Evolutionary conservation across 2,888 invertebrate species (phyloP), one percentile per base, ranked within the genome.

Genomic region (Hecatera dysodea): DNA sequence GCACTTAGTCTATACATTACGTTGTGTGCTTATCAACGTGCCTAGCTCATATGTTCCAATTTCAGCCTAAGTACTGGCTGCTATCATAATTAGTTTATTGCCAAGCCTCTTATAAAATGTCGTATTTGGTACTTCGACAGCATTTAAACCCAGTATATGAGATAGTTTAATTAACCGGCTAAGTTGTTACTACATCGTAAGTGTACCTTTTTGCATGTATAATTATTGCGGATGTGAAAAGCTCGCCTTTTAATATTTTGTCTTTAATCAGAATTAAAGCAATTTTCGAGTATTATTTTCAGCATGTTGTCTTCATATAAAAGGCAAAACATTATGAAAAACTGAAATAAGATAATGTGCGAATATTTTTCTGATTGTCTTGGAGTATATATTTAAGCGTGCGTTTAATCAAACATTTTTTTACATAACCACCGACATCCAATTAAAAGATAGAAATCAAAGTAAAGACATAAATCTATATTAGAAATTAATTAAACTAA

Each of bases 1-100:
- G 11, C 27, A 56, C 67, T 67, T 52, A 11, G 33, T 29, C 19
- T 55, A 63, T 67, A 67, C 50, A 44, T 77, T 60, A 67, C 60
- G 46, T 59, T 48, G 33, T 46, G n/a, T 65, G 73, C 53, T 39
- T 73, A 60, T 62, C 63, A 73, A 56, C 66, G n/a, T 36, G 29
- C 39, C 22, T n/a, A 48, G 65, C 44, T 66, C 64, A 70, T 46
- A 84, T 80, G 85, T 72, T 67, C 85, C 36, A 83, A 59, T 81
- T 85, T 75, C 59, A 75, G 65, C 52, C 59, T 22, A 50, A 66
- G 50, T 24, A 50, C 63, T 70, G 68, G 80, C 65, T 62, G 3
- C 66, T 78, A 84, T 75, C 79, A 70, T 83, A 83, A 85, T 85
- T 83, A 78, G 53, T 81, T 69, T 78, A 82, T 73, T 62, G 61